Percentiles rank a stretch among this genome's conserved stretches.
Evolutionary conservation across 2,888 invertebrate species (phyloP).

Genomic region (Stictocephala bisonia): DNA sequence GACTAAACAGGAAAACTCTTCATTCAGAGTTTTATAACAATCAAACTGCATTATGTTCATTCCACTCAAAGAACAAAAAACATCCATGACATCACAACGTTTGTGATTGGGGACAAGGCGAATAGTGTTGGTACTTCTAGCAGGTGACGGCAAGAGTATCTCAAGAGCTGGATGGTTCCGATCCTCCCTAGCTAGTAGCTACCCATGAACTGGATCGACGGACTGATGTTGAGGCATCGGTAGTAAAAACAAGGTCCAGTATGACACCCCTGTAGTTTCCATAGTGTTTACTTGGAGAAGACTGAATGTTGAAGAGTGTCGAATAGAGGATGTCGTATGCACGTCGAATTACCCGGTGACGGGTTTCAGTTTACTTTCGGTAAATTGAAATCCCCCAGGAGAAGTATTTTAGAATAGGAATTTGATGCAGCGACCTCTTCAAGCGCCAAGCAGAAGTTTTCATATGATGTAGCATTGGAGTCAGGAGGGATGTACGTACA

Average conservation of each 20-base stretch:
- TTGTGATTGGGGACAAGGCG: not conserved
- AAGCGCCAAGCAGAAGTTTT: not conserved
- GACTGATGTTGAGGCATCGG: not conserved
- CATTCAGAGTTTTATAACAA: not conserved
- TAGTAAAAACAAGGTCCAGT: not conserved
- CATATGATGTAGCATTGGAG: not conserved
- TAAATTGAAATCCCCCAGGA: conserved; percentile 21
- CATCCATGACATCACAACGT: not conserved
- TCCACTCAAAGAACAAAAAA: not conserved
- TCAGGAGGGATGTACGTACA: conserved; percentile 2
- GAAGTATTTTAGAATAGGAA: not conserved
- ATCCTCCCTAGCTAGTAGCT: too few relatives aligned
- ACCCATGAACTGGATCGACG: not conserved
- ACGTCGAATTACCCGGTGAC: not conserved
- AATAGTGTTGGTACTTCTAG: not conserved
- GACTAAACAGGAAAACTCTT: not conserved
- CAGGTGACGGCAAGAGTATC: not conserved
- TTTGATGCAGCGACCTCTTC: not conserved
- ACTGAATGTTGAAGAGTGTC: not conserved
- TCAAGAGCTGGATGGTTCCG: conserved; percentile 1
- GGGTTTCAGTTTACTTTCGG: not conserved
- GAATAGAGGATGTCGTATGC: not conserved
- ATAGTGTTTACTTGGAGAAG: not conserved
- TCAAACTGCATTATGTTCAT: conserved; percentile 8
- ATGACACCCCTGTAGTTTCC: not conserved